Percentiles rank a stretch among this genome's conserved stretches.
Evolutionary conservation across 30 jellyfish, hydroid and myxozoan species (phyloP).

Genomic region (Mastigias papua): DNA sequence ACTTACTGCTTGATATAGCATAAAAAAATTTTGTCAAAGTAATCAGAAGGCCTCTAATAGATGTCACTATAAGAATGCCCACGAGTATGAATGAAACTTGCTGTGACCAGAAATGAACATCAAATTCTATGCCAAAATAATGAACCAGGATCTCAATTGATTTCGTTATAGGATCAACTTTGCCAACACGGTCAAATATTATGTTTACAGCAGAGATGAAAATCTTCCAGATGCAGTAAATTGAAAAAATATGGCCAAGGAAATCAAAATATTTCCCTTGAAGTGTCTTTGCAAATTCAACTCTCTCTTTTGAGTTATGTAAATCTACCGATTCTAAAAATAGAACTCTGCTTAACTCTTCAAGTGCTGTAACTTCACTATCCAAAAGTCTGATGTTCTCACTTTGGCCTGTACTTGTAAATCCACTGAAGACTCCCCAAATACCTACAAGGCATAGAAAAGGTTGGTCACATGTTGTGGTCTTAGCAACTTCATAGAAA

Average conservation of each 20-base stretch:
- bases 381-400: conserved; percentile 72
- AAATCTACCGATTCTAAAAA: conserved; percentile 88
- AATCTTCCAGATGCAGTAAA: conserved; percentile 96
- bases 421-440: conserved; percentile 94
- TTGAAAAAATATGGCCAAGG: conserved; percentile 92
- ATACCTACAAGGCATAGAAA: conserved; percentile 71
- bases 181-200: conserved; percentile 97
- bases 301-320: conserved; percentile 92
- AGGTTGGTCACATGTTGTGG: background rate
- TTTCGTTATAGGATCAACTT: conserved; percentile 94
- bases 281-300: conserved; percentile 86
- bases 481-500: no score
- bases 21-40: conserved; percentile 94
- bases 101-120: conserved; percentile 97
- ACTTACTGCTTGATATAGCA: conserved; percentile 92
- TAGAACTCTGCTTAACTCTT: conserved; percentile 90
- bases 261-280: conserved; percentile 93
- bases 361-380: conserved; percentile 80
- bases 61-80: conserved; percentile 94
- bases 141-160: conserved; percentile 88
- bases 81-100: conserved; percentile 91
- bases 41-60: conserved; percentile 94
- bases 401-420: conserved; percentile 63
- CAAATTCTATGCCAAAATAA: conserved; percentile 87
- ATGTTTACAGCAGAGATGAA: conserved; percentile 95